These are phyloP conservation scores for Rhipidura dahli DNA, from an alignment of 2,113 vertebrate species.

Conservation along the genomic window DNA sequence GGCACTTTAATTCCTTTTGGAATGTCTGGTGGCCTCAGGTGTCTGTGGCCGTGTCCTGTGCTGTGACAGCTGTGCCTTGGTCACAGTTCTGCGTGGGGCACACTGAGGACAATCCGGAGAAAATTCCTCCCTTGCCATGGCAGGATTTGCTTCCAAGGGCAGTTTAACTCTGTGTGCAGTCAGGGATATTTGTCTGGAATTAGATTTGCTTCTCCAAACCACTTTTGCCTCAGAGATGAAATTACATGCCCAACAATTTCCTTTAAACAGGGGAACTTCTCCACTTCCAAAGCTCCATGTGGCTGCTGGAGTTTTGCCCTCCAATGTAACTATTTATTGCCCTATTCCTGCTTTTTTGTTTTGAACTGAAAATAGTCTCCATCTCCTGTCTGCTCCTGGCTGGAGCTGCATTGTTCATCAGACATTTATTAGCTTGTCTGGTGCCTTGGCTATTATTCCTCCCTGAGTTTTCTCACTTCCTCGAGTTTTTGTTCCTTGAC, in stretches of 20 bases:
- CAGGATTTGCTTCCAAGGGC: not conserved
- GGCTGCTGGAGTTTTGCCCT: not conserved
- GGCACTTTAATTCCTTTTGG: not conserved
- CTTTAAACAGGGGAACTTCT: not conserved
- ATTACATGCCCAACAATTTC: not conserved
- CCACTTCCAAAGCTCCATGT: not conserved
- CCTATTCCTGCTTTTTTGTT: not conserved
- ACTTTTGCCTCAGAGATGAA: not conserved
- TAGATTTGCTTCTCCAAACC: not conserved
- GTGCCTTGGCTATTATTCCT: constrained; percentile 19
- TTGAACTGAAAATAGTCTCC: not conserved
- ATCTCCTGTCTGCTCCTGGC: not conserved
- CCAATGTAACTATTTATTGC: not conserved
- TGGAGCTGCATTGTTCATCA: not conserved
- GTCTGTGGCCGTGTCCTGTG: not conserved
- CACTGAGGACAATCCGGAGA: not conserved
- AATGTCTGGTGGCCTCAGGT: not conserved
- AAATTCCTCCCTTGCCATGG: not conserved
- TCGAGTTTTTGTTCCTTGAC: constrained; percentile 21
- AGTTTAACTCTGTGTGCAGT: not conserved
- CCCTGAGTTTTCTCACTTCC: not conserved
- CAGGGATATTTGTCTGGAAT: not conserved
- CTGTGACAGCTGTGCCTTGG: not conserved
- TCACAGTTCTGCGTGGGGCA: not conserved
- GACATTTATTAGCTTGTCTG: constrained; percentile 38